These are phyloP conservation scores for Noctua fimbriata DNA, from an alignment of 2,888 invertebrate genomes.

Conservation along the genomic window DNA sequence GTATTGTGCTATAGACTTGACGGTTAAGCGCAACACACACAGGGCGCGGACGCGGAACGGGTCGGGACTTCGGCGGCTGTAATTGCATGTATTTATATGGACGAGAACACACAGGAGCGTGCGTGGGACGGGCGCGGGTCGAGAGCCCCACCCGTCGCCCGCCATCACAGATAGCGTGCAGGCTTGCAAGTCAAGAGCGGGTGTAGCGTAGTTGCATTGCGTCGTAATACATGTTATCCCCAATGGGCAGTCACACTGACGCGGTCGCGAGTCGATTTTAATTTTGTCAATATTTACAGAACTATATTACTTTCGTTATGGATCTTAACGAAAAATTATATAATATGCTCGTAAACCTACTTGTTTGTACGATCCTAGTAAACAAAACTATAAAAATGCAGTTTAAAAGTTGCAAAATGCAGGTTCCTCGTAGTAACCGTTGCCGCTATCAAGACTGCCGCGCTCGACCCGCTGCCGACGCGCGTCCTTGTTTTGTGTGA, in stretches of 20 bases:
- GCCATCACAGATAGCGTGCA: neutral
- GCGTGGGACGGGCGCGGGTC: neutral
- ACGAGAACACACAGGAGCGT: neutral
- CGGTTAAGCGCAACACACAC: neutral
- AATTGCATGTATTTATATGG: neutral
- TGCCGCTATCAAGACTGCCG: too few relatives aligned
- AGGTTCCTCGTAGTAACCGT: too few relatives aligned
- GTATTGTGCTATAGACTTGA: conserved; percentile 31
- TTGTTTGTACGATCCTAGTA: too few relatives aligned
- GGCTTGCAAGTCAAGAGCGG: neutral
- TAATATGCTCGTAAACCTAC: too few relatives aligned
- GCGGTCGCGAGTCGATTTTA: neutral
- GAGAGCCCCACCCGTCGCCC: neutral
- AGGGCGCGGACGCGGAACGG: neutral
- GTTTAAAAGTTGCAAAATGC: too few relatives aligned
- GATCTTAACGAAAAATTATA: neutral
- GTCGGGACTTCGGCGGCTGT: neutral
- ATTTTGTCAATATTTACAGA: neutral
- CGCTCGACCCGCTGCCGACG: neutral
- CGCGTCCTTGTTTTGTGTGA: neutral
- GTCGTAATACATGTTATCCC: too few relatives aligned
- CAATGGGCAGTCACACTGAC: too few relatives aligned
- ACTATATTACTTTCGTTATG: neutral
- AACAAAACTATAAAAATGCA: too few relatives aligned
- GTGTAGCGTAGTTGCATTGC: neutral